Percentiles rank a stretch among this genome's conserved stretches.
Evolutionary conservation across 2,888 invertebrate genomes (phyloP).

Genomic region (Gymnocheta viridis): DNA sequence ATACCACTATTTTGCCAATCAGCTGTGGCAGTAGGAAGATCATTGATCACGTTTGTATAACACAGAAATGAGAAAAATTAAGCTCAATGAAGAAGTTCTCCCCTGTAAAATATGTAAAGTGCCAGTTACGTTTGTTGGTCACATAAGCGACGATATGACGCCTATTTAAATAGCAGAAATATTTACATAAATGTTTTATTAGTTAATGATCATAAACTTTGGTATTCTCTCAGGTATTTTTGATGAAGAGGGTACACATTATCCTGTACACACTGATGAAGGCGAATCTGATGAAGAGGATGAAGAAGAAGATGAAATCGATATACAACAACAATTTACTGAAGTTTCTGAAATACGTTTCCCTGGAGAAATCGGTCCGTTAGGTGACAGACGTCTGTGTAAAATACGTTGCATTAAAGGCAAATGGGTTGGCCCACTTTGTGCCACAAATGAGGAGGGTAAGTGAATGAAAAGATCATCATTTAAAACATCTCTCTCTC

Average conservation of each 20-base stretch:
- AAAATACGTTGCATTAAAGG: constrained; percentile 93
- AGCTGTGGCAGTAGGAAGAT: too few relatives aligned
- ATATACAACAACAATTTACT: constrained; percentile 80
- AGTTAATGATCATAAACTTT: not conserved
- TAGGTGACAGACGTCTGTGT: constrained; percentile 88
- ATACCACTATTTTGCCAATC: too few relatives aligned
- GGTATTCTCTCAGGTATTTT: constrained; percentile 74
- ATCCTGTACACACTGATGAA: constrained; percentile 80
- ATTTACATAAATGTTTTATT: not conserved
- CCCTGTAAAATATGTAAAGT: too few relatives aligned
- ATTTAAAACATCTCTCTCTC: constrained; percentile 52
- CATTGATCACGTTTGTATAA: too few relatives aligned
- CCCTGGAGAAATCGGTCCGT: constrained; percentile 89
- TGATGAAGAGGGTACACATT: constrained; percentile 81
- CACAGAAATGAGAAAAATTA: too few relatives aligned
- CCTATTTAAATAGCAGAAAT: too few relatives aligned
- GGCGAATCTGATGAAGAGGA: constrained; percentile 80
- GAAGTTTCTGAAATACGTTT: constrained; percentile 84
- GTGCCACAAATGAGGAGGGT: constrained; percentile 88
- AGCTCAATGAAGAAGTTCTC: too few relatives aligned
- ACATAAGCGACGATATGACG: too few relatives aligned
- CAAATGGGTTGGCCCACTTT: constrained; percentile 92
- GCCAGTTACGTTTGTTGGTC: too few relatives aligned
- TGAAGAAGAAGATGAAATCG: constrained; percentile 80
- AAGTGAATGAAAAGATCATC: constrained; percentile 76